Percentiles rank a stretch among this genome's conserved stretches.
phyloP scores from a whole-genome alignment of 23 tunicate species.

The Styela clava region DNA sequence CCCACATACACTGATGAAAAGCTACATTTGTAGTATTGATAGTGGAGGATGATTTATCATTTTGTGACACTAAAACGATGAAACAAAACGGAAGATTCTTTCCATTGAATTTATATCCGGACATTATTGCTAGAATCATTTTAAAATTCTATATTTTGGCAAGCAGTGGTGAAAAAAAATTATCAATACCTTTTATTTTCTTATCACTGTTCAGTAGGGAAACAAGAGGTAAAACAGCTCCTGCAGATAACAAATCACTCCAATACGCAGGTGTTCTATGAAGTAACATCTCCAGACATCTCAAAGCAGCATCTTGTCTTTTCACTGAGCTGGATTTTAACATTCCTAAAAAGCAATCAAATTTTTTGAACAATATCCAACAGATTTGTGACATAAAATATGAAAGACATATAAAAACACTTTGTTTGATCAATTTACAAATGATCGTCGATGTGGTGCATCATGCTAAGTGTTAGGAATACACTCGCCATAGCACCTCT shows the following conservation, averaged over 20 bases:
- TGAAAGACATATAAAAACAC: background rate
- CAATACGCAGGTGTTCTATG: conserved; percentile 54
- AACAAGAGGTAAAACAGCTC: conserved; percentile 64
- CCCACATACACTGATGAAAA: too few relatives aligned
- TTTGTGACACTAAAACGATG: too few relatives aligned
- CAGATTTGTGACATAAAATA: background rate
- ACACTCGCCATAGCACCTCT: too few relatives aligned
- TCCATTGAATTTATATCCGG: too few relatives aligned
- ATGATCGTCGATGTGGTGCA: too few relatives aligned
- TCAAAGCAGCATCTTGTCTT: conserved; percentile 68
- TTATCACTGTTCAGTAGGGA: conserved; percentile 41
- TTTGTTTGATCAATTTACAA: background rate
- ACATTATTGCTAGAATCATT: too few relatives aligned
- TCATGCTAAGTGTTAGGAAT: too few relatives aligned
- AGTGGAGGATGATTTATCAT: too few relatives aligned
- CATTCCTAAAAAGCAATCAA: conserved; percentile 46
- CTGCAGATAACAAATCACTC: conserved; percentile 47
- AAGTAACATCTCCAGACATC: conserved; percentile 79
- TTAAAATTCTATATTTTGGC: too few relatives aligned
- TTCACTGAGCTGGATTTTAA: conserved; percentile 36
- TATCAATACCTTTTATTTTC: background rate
- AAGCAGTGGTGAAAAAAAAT: too few relatives aligned
- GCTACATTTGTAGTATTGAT: too few relatives aligned
- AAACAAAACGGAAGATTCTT: too few relatives aligned
- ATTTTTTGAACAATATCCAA: background rate